These are phyloP conservation scores for Chironomus riparius DNA, from an alignment of 2,888 invertebrate species.

Conservation along the genomic window DNA sequence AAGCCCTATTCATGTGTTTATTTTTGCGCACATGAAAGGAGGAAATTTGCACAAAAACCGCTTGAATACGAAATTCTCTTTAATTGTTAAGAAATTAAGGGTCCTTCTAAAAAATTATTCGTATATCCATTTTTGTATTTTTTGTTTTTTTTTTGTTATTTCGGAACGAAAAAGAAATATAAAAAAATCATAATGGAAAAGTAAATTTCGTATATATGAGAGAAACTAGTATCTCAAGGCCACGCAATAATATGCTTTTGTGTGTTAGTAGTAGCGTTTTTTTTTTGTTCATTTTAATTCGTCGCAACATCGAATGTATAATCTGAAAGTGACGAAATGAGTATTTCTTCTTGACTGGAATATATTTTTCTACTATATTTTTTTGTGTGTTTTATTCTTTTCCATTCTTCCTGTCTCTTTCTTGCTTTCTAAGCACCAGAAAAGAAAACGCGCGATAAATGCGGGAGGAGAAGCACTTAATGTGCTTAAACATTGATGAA, in stretches of 20 bases:
- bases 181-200: slow-evolving; percentile 14
- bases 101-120: background rate
- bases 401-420: background rate
- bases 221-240: slow-evolving; percentile 25
- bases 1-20: background rate
- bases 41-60: background rate
- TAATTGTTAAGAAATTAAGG: slow-evolving; percentile 4
- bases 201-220: slow-evolving; percentile 15
- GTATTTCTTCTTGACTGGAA: background rate
- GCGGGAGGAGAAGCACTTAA: background rate
- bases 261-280: slow-evolving; percentile 21
- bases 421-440: background rate
- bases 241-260: slow-evolving; percentile 6
- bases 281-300: background rate
- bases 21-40: background rate
- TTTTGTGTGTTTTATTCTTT: background rate
- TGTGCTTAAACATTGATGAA: background rate
- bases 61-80: background rate
- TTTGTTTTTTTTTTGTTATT: background rate
- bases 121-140: background rate
- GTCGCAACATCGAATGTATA: slow-evolving; percentile 20
- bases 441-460: background rate
- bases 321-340: slow-evolving; percentile 24
- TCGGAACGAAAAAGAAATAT: background rate
- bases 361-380: background rate